Conservation (phyloP, 2,888 invertebrate species). For the Elegia similella region DNA sequence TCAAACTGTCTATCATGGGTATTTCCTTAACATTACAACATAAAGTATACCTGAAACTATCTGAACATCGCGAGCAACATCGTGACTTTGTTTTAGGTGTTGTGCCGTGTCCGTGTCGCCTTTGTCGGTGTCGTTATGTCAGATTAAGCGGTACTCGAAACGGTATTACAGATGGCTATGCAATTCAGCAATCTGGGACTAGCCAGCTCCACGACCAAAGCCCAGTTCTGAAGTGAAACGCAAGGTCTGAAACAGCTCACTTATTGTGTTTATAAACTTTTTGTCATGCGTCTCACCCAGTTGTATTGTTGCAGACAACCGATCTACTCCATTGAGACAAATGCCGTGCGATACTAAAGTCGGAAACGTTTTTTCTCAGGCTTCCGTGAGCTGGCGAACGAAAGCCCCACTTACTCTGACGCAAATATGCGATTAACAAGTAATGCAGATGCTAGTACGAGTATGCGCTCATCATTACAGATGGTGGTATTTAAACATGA, state of each 20-base stretch:
- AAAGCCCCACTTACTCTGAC: slow-evolving; percentile 60
- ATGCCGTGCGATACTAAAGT: slow-evolving; percentile 68
- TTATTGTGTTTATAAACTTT: slow-evolving; percentile 67
- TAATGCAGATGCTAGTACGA: too few relatives aligned
- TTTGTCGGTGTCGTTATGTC: slow-evolving; percentile 52
- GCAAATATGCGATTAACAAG: slow-evolving; percentile 54
- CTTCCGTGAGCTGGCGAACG: slow-evolving; percentile 64
- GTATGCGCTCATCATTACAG: slow-evolving; percentile 28
- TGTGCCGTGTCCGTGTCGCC: slow-evolving; percentile 33
- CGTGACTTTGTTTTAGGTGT: slow-evolving; percentile 12
- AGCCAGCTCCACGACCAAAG: slow-evolving; percentile 59
- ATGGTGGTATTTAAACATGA: slow-evolving; percentile 39
- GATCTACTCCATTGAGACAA: slow-evolving; percentile 68
- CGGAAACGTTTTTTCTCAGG: slow-evolving; percentile 52
- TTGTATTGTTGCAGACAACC: slow-evolving; percentile 60
- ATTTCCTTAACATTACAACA: not conserved
- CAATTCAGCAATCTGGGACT: slow-evolving; percentile 60
- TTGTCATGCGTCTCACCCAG: slow-evolving; percentile 68
- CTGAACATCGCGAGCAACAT: slow-evolving; percentile 2
- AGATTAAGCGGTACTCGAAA: slow-evolving; percentile 63
- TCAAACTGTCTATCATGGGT: too few relatives aligned
- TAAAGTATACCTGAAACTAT: slow-evolving; percentile 1
- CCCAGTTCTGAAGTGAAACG: slow-evolving; percentile 67
- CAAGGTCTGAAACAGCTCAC: slow-evolving; percentile 60
- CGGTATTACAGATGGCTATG: slow-evolving; percentile 64